Evolutionary conservation across 1,140 invertebrate genomes (phyloP).

Genomic region (Platorchestia sp.): DNA sequence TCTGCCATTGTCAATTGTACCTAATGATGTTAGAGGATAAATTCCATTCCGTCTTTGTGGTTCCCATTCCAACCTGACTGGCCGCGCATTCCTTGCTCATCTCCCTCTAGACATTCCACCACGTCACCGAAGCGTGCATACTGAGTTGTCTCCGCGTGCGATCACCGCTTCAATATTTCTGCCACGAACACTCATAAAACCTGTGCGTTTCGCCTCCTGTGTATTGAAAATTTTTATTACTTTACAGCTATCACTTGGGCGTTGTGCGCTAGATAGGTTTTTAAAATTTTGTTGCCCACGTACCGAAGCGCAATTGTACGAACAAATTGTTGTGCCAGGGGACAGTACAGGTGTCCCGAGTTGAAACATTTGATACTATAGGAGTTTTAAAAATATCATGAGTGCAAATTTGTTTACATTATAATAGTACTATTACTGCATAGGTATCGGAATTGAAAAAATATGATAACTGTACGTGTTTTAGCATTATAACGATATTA

Average conservation of each 20-base stretch:
- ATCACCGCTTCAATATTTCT: not conserved
- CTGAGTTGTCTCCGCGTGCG: not conserved
- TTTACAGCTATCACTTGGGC: not conserved
- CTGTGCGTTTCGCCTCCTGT: not conserved
- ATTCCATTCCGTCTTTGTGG: conserved; percentile 17
- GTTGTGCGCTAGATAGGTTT: not conserved
- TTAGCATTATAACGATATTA: too few relatives aligned
- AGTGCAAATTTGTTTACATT: too few relatives aligned
- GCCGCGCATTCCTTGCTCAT: not conserved
- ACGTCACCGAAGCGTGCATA: not conserved
- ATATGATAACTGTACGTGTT: too few relatives aligned
- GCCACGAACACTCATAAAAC: not conserved
- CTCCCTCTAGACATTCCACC: not conserved
- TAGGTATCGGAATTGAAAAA: too few relatives aligned
- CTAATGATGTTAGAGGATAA: not conserved
- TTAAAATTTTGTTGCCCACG: not conserved
- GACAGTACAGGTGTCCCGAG: too few relatives aligned
- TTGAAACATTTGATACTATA: too few relatives aligned
- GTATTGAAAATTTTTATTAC: not conserved
- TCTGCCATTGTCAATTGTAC: not conserved
- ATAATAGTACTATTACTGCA: too few relatives aligned
- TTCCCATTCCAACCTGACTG: not conserved
- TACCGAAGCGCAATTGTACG: not conserved
- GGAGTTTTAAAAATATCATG: too few relatives aligned
- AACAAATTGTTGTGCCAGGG: too few relatives aligned